Evolutionary conservation across 2,888 invertebrate species (phyloP), one percentile per base, ranked within the genome.

Genomic region (Pterobdella sp.): DNA sequence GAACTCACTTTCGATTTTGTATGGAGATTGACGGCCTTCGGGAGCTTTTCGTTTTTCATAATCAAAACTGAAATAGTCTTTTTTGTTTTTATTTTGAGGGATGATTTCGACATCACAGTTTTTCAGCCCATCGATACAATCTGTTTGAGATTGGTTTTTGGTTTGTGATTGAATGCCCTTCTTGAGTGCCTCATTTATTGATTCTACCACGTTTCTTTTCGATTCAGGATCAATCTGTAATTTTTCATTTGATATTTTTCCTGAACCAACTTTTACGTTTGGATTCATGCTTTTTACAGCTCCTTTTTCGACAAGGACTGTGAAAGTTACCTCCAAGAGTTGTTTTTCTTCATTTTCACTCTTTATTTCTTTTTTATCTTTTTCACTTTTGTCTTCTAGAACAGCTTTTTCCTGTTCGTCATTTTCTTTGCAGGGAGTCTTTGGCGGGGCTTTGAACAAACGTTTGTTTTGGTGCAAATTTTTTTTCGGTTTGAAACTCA

Each of bases 301-400:
- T 2, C 63, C 71, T 26, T 63, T 71, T 29, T 71, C 71, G 1
- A 71, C 32, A 4, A 71, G 63, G 22, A 71, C 71, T 1, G 71
- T 71, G 63, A 71, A 71, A 0, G 71, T 71, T 26, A 71, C 32
- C 36, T 71, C 71, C 34, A 71, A 60, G 34, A 71, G 35, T 35
- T 71, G 32, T 35, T 35, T 31, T 35, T 52, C 29, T 3, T n/a
- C 7, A 26, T 29, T 56, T 68, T 68, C 42, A 3, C 37, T 42
- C 7, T 3, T 18, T 22, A 42, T 37, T 68, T 22, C 26, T 10
- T 22, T 26, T 29, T 18, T 18, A 42, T 22, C 37, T 10, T 31
- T 70, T n/a, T 52, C 29, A 18, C 32, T 35, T 22, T 18, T 35
- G 3, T 60, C 1, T 14, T 56, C n/a, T 4, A 18, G 14, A 56